phyloP scores from a whole-genome alignment of 2,797 vertebrate genomes.

The Allobates femoralis region DNA sequence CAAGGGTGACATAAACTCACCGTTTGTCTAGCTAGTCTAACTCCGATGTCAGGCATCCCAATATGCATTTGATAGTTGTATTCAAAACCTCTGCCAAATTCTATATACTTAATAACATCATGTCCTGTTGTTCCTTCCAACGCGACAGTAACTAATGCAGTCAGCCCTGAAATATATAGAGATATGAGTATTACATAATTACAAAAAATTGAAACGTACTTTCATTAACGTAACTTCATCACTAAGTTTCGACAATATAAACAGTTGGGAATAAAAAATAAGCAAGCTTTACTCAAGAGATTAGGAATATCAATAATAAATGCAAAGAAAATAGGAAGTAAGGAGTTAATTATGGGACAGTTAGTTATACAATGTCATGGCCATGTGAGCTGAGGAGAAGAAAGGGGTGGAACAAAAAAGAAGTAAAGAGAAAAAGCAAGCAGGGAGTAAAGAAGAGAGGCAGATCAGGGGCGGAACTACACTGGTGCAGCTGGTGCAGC shows the following conservation, averaged over 20 bases:
- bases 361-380: neutral
- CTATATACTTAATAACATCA: conserved; percentile 81
- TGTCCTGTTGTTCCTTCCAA: conserved; percentile 77
- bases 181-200: neutral
- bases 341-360: neutral
- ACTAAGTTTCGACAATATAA: neutral
- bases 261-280: neutral
- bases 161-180: conserved; percentile 75
- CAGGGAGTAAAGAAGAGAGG: too few species aligned
- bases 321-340: neutral
- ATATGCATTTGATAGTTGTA: conserved; percentile 74
- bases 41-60: conserved; percentile 70
- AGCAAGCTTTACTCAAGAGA: neutral
- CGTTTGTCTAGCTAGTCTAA: conserved; percentile 67
- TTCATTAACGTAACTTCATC: neutral
- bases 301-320: neutral
- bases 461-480: too few species aligned
- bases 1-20: conserved; percentile 65
- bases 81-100: conserved; percentile 87
- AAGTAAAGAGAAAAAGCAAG: too few species aligned
- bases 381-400: too few species aligned
- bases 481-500: too few species aligned
- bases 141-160: conserved; percentile 80
- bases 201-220: neutral
- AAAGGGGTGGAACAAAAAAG: too few species aligned